These are phyloP conservation scores for Amaurobius ferox DNA, from an alignment of 2,888 invertebrate species.

Conservation along the genomic window DNA sequence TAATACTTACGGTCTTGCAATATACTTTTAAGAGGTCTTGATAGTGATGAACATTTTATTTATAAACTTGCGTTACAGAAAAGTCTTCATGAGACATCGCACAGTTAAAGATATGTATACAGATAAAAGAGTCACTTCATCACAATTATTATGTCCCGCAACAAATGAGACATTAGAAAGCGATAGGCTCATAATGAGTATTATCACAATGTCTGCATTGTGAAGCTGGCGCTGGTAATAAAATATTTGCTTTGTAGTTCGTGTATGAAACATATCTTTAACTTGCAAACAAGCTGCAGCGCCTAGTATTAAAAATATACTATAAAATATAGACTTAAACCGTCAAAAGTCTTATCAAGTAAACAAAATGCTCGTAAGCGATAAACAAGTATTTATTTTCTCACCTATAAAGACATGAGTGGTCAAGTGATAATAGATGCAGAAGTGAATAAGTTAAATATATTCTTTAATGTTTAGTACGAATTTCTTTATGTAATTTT, in stretches of 20 bases:
- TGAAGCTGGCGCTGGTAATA: conserved; percentile 48
- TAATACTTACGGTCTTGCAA: too few species aligned
- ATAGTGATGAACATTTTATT: conserved; percentile 72
- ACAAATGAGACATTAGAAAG: conserved; percentile 68
- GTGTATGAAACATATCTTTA: conserved; percentile 30
- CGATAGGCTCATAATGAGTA: conserved; percentile 67
- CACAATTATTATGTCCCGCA: conserved; percentile 67
- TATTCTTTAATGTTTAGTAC: too few species aligned
- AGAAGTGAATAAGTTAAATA: too few species aligned
- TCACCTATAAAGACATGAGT: too few species aligned
- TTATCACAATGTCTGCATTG: conserved; percentile 68
- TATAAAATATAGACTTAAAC: conserved; percentile 21
- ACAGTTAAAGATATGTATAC: conserved; percentile 72
- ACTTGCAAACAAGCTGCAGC: conserved; percentile 22
- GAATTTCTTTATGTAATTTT: too few species aligned
- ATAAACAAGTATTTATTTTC: not conserved
- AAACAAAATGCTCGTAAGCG: not conserved
- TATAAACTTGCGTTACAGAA: conserved; percentile 72
- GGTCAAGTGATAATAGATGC: too few species aligned
- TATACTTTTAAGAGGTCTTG: not conserved
- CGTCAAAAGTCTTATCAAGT: not conserved
- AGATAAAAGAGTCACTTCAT: conserved; percentile 71
- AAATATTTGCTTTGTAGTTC: not conserved
- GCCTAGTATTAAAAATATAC: conserved; percentile 21
- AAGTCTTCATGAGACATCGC: conserved; percentile 67